Base-by-base conservation (phyloP, 2,888 invertebrate species). In the Sesia apiformis region DNA sequence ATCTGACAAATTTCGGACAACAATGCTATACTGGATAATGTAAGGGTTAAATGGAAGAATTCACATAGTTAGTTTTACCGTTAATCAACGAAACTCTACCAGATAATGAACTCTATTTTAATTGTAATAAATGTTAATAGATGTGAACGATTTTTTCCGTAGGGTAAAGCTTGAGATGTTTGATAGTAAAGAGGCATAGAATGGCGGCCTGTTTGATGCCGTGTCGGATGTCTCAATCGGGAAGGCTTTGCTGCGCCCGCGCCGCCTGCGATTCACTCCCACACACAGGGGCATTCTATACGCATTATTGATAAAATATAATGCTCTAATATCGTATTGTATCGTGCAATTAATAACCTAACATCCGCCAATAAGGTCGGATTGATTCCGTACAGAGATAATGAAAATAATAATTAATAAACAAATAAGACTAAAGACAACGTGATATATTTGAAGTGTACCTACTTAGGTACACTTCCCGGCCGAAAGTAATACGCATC, bases 1-100 rank as follows among this genome's bases (percentile, higher is more conserved):
- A 81, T 83, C 87, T 86, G 88, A 88, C 88, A 87, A 88, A 87
- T 87, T 87, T 81, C 66, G 65, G 70, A 80, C 81, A 84, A 86
- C 87, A 87, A 87, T 80, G 70, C 71, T 61, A 56, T 68, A 66
- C 66, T 64, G 76, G 74, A 79, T 79, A 75, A 77, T 81, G 74
- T 78, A 82, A 82, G 84, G 85, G 85, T 84, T 84, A 84, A 85
- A 84, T 76, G 80, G 76, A 76, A 67, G 72, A 68, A 63, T 50
- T 65, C 51, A 64, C 81, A 64, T 79, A 57, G 4, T 56, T 66
- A 56, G 39, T 51, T 53, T 40, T 64, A 52, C 63, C 50, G 4
- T 53, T 59, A 62, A 57, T 52, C 6, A 39, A 7, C 51, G 46
- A 52, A 39, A n/a, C 4, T 6, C 7, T 8, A 51, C 41, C 39